Percentiles rank a stretch among this genome's conserved stretches.
Conservation (phyloP, 2,113 vertebrate genomes). For the Danionella cerebrum region DNA sequence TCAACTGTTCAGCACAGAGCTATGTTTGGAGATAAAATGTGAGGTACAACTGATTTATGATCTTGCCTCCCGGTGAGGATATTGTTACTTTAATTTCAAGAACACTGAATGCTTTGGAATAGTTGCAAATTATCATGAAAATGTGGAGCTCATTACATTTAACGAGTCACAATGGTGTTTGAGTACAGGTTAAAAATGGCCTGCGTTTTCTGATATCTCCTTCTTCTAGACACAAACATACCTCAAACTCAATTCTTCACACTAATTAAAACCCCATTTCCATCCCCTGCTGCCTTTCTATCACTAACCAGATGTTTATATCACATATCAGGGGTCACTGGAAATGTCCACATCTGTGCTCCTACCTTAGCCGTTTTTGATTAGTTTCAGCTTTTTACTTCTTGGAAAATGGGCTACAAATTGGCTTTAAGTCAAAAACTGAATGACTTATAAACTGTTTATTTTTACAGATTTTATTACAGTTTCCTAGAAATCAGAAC, state of each 20-base stretch:
- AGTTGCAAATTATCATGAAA: not conserved
- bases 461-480: not conserved
- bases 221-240: not conserved
- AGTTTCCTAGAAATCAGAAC: not conserved
- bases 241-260: not conserved
- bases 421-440: not conserved
- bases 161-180: not conserved
- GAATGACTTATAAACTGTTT: not conserved
- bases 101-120: not conserved
- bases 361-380: not conserved
- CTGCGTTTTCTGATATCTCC: constrained; percentile 9
- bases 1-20: not conserved
- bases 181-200: constrained; percentile 11
- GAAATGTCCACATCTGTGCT: constrained; percentile 31
- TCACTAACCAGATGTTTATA: constrained; percentile 44
- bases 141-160: not conserved
- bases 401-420: not conserved
- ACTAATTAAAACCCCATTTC: constrained; percentile 45
- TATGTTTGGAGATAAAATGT: not conserved
- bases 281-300: constrained; percentile 36
- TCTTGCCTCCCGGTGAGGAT: not conserved
- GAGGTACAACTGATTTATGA: not conserved
- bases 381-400: not conserved
- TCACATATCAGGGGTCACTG: constrained; percentile 32
- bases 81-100: not conserved